Evolutionary conservation across 2,888 invertebrate genomes (phyloP).

Genomic region (Frankliniella intonsa): DNA sequence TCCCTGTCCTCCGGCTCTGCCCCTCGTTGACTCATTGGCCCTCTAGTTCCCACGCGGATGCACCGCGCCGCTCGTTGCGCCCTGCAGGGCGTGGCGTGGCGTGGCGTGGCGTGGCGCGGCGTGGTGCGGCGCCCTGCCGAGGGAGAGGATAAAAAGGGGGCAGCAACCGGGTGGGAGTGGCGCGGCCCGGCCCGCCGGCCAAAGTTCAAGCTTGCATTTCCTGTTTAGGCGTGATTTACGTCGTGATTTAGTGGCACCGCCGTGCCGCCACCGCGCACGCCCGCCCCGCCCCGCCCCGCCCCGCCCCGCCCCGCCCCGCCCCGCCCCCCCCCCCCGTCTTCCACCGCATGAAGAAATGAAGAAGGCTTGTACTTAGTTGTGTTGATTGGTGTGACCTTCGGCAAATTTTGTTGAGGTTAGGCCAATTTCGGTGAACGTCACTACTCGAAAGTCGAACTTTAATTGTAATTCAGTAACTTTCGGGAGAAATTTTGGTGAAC

Average conservation of each 20-base stretch:
- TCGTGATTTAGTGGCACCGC: background rate
- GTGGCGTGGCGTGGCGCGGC: background rate
- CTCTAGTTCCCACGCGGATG: background rate
- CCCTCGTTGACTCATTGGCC: background rate
- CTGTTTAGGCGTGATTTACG: background rate
- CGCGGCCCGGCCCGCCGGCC: background rate
- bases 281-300: background rate
- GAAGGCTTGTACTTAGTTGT: too few relatives aligned
- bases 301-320: too few relatives aligned
- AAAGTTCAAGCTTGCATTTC: background rate
- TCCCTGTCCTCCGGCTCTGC: background rate
- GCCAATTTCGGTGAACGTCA: too few relatives aligned
- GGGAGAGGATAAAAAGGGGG: background rate
- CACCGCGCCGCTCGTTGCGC: background rate
- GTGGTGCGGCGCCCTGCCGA: background rate
- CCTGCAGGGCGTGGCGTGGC: background rate
- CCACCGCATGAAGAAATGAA: too few relatives aligned
- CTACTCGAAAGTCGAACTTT: too few relatives aligned
- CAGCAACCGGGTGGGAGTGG: background rate
- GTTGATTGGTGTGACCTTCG: too few relatives aligned
- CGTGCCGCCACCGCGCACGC: too few relatives aligned
- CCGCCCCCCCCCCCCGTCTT: too few relatives aligned
- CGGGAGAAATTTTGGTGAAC: too few relatives aligned
- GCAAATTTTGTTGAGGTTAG: too few relatives aligned
- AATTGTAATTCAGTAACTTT: too few relatives aligned